Percentiles rank a stretch among this genome's conserved stretches.
phyloP scores from a whole-genome alignment of 2,113 vertebrate species.

The Furnarius figulus region DNA sequence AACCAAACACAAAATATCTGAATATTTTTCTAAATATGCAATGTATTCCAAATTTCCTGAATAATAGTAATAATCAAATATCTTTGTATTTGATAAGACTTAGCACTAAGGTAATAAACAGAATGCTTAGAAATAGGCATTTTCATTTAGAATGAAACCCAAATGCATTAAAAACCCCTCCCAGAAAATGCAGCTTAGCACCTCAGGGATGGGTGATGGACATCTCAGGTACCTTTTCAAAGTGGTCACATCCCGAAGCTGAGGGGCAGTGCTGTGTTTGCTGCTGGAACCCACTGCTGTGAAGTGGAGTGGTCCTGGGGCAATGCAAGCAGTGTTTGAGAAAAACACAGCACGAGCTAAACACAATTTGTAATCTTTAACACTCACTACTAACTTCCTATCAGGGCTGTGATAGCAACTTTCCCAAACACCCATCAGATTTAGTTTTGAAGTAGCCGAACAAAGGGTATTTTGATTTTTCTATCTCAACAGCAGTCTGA shows the following conservation, averaged over 20 bases:
- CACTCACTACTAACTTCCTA: rapidly evolving
- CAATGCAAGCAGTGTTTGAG: neutral
- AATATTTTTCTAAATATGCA: neutral
- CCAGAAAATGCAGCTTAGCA: neutral
- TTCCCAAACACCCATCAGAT: neutral
- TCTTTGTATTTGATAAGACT: neutral
- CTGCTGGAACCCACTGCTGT: neutral
- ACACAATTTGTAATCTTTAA: neutral
- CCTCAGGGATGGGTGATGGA: neutral
- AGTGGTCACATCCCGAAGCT: neutral
- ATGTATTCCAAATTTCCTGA: neutral
- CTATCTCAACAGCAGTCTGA: neutral
- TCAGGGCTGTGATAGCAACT: neutral
- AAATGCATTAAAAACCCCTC: neutral
- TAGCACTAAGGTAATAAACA: neutral
- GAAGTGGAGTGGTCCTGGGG: neutral
- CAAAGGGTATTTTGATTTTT: neutral
- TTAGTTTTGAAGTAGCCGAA: neutral
- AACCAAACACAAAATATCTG: neutral
- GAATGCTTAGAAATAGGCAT: neutral
- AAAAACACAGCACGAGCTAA: neutral
- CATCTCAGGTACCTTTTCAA: neutral
- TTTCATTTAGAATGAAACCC: neutral
- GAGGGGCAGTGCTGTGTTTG: neutral
- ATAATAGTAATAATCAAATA: neutral